Base-by-base conservation (phyloP, 2,797 vertebrate genomes). In the Parambassis ranga region DNA sequence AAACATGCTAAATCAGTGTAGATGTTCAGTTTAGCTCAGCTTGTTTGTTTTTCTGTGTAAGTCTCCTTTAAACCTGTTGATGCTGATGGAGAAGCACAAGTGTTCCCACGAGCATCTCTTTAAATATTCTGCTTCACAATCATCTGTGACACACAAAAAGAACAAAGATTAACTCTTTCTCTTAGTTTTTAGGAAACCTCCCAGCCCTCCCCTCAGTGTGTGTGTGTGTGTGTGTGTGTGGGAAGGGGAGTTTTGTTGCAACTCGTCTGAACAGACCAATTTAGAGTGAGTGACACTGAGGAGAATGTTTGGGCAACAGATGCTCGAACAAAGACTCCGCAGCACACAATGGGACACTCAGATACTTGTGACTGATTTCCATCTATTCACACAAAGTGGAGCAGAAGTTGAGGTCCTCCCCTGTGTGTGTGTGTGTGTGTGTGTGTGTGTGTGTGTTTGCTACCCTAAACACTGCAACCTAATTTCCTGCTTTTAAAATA, bases 231-330 rank as follows among this genome's bases (percentile, higher is more conserved):
- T 43, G 22, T 43, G 37, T 38, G 31, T 82, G 81, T 75, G 77
- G 39, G 78, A 50, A 52, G 66, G 36, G 49, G 59, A 51, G 66
- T 71, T 82, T 71, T 81, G 77, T 82, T 79, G 71, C 68, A 35
- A 55, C 81, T 77, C 13, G 47, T 78, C 84, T 62, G 57, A 82
- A 78, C 66, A 44, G 68, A 85, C 75, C 66, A 84, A 75, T 83
- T 83, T 75, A 68, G 65, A 49, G 67, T 74, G 74, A 83, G 64
- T 56, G 78, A 79, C 82, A 85, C 72, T 71, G 79, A 67, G 72
- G 77, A 82, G 75, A 86, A 85, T 88, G 84, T 87, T 87, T 84
- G 81, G 79, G 79, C 83, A 86, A 89, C 89, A 89, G 89, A 89
- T 90, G 89, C 85, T 83, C 8, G 32, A 75, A 90, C 89, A 90